Evolutionary conservation across 2,797 vertebrate species (phyloP), one percentile per base, ranked within the genome.

Genomic region (Babyrousa celebensis): DNA sequence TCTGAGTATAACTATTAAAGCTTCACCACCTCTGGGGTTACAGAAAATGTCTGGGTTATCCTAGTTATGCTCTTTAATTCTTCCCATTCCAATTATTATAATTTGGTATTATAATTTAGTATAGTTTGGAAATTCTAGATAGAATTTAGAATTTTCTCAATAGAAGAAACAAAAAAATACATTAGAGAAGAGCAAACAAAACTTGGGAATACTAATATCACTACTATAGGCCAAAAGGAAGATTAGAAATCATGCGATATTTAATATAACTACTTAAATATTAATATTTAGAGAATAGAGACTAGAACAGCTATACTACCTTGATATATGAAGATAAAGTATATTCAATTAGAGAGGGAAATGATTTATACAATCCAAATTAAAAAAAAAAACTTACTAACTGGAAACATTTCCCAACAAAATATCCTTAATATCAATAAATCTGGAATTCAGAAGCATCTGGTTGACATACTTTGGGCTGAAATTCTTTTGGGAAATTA

Each of bases 91-190:
- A 71, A 54, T 43, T 63, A 1, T 75, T 95, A 56, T 23, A 74
- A 60, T 79, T 56, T 87, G 17, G 6, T 71, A 36, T 15, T 21
- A 52, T 32, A 40, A 6, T 48, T 48, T 48, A 48, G 43, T 48
- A 48, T 48, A 48, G 43, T 48, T 48, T 48, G 43, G 43, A 48
- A 48, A 48, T 48, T 60, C 32, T 23, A 10, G 5, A n/a, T 71
- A 92, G 15, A 83, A 86, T 43, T 58, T 17, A 92, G 20, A 86
- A 92, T 86, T 77, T 92, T 3, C 17, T 86, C 29, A 78, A 67
- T 6, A 83, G n/a, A 84, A 56, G 36, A 90, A 90, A 78, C 1
- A 62, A 60, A 29, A 1, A 21, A 71, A 71, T 48, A 29, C 40
- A 29, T 27, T 16, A 96, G 12, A 86, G 15, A 83, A 54, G 58